Conservation (phyloP, 2,113 vertebrate species). For the Tamias sibiricus region DNA sequence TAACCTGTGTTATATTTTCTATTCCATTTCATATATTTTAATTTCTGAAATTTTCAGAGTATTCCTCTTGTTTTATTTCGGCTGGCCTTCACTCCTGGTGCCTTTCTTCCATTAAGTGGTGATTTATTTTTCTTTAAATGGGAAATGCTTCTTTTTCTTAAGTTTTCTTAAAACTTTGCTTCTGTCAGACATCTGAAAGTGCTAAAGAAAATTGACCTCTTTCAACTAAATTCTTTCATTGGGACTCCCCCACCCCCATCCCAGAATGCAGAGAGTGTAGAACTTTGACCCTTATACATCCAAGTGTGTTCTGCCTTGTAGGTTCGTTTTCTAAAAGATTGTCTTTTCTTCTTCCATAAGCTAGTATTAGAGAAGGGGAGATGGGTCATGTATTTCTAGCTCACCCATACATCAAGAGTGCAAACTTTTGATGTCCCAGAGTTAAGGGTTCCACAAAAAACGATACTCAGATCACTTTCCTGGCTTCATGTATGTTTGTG, state of each 20-base stretch:
- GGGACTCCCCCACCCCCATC: not conserved
- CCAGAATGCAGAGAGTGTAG: not conserved
- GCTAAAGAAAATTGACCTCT: not conserved
- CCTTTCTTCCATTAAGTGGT: not conserved
- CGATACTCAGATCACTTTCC: not conserved
- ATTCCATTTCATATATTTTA: not conserved
- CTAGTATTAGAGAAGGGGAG: not conserved
- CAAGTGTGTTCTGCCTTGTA: not conserved
- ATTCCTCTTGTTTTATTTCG: not conserved
- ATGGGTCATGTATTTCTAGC: not conserved
- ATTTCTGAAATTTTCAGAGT: not conserved
- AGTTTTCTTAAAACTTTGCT: not conserved
- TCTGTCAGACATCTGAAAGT: slow-evolving; percentile 1
- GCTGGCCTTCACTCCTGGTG: not conserved
- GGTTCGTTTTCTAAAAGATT: not conserved
- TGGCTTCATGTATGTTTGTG: not conserved
- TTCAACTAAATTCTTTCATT: not conserved
- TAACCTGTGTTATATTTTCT: not conserved
- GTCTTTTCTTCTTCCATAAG: not conserved
- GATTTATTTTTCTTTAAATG: not conserved
- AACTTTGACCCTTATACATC: not conserved
- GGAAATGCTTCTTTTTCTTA: not conserved
- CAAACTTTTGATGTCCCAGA: not conserved
- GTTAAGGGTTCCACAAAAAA: not conserved
- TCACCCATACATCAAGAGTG: not conserved